Conservation (phyloP, 2,888 invertebrate genomes). For the Protula sp. region DNA sequence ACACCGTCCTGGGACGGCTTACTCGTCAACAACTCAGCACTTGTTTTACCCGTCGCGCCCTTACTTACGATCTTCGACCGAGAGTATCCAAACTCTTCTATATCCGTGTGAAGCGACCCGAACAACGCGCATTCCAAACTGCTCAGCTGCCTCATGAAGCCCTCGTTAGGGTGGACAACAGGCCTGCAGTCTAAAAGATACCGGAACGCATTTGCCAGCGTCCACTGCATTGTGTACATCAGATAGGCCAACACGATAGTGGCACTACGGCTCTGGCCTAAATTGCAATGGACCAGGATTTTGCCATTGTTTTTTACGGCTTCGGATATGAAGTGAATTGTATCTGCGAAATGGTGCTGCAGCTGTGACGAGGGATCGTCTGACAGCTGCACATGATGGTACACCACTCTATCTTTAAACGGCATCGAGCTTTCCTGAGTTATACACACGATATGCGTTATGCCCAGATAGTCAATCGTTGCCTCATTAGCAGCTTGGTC, state of each 20-base stretch:
- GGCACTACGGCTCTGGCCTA: constrained; percentile 35
- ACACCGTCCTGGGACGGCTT: too few species aligned
- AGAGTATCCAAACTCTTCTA: too few species aligned
- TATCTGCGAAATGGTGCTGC: constrained; percentile 8
- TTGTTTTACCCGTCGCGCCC: too few species aligned
- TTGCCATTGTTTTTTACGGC: constrained; percentile 24
- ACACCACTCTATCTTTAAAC: constrained; percentile 10
- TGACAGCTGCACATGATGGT: constrained; percentile 8
- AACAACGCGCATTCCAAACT: constrained; percentile 33
- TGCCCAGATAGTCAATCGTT: constrained; percentile 29
- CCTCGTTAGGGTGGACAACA: constrained; percentile 30
- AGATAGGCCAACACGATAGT: constrained; percentile 32
- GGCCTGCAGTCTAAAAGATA: constrained; percentile 31
- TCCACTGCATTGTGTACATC: constrained; percentile 27
- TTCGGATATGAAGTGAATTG: constrained; percentile 17
- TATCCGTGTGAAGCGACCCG: too few species aligned
- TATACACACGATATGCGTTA: constrained; percentile 41
- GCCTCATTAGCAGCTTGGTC: constrained; percentile 38
- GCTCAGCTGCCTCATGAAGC: constrained; percentile 29
- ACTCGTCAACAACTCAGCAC: too few species aligned
- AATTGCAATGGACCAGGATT: constrained; percentile 41
- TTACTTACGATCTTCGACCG: too few species aligned
- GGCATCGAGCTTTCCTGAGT: constrained; percentile 19
- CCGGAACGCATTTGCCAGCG: constrained; percentile 29
- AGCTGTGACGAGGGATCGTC: constrained; percentile 14